Evolutionary conservation across 2,113 vertebrate species (phyloP), one percentile per base, ranked within the genome.

Genomic region (Anser brachyrhynchus): DNA sequence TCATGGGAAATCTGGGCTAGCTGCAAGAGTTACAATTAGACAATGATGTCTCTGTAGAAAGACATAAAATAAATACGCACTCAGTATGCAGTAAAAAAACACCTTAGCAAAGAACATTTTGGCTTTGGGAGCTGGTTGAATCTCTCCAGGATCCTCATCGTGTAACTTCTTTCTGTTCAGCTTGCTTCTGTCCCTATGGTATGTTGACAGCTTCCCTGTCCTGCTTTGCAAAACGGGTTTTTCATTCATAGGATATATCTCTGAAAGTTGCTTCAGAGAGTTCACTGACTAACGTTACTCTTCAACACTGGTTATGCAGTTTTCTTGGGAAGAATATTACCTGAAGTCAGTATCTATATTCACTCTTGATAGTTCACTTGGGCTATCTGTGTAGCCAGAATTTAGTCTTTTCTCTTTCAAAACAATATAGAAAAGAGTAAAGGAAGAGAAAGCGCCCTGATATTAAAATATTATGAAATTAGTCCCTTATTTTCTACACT

Each of bases 241-340:
- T 81, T 79, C 10, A 10, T 71, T 71, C 11, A 62, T 18, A 20
- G 39, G 39, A 18, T 6, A 8, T 79, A 23, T 26, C 19, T 72
- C 26, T 89, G 62, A 75, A 67, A 15, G 22, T 71, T 65, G 21
- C 28, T 65, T 74, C 35, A 31, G 51, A 49, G 26, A 3, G 6
- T 61, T 57, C 44, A 31, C 20, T 70, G 19, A 8, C 58, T 72
- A 37, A 11, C 19, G 13, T 75, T 80, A 26, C 7, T 55, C 20
- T 44, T 55, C 43, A 0, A 0, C 29, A 51, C 22, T 10, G 4
- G 9, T 64, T 86, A 37, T 75, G 26, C 5, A 8, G 17, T 87
- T 84, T 93, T 55, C 29, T 64, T 3, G 2, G 31, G 39, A 69
- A 54, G 75, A 64, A 10, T 15, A 44, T 33, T n/a, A 72, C 20